Evolutionary conservation across 2,797 vertebrate genomes (phyloP).

Genomic region (Smutsia gigantea): DNA sequence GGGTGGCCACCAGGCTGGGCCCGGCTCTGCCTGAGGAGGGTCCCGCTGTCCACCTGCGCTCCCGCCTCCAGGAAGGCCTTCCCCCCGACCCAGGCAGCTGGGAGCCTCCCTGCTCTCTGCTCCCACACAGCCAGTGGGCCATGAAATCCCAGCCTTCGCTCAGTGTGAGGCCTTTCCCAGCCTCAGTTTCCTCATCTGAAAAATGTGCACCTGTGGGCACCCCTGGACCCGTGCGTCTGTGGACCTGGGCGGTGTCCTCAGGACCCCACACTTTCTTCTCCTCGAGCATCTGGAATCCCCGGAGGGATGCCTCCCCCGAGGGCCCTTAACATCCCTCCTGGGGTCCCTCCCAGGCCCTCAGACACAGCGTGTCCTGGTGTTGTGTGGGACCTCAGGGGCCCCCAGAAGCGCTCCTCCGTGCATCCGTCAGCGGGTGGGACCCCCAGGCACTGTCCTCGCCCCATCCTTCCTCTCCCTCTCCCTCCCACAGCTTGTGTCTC

Average conservation of each 20-base stretch:
- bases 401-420: neutral
- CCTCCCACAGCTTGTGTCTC: neutral
- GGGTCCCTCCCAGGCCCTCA: neutral
- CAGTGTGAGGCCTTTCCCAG: neutral
- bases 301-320: neutral
- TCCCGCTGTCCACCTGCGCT: neutral
- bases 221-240: neutral
- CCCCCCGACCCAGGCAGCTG: too few relatives aligned
- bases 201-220: neutral
- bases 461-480: neutral
- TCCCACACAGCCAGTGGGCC: neutral
- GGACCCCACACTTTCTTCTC: neutral
- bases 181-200: neutral
- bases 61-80: neutral
- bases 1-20: neutral
- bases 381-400: neutral
- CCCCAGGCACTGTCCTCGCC: fast-evolving
- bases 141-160: neutral
- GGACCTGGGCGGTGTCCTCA: too few relatives aligned
- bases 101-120: neutral
- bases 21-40: neutral
- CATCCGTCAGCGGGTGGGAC: fast-evolving
- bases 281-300: neutral
- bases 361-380: fast-evolving
- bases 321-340: neutral